phyloP scores from a whole-genome alignment of 2,888 invertebrate genomes.

The Scaeva pyrastri region DNA sequence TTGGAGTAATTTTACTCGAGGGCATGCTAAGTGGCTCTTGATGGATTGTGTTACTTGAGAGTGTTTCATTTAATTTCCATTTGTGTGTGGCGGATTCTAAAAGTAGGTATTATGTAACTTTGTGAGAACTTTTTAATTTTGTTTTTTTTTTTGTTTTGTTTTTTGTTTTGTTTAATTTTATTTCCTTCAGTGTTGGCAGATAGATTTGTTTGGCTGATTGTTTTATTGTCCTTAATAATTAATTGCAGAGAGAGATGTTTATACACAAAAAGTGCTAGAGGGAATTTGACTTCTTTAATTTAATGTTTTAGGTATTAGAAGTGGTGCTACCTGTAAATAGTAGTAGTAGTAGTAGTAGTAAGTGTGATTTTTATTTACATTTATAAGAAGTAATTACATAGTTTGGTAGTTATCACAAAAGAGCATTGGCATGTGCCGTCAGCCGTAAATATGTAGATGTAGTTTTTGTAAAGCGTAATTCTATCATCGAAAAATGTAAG shows the following conservation, averaged over 20 bases:
- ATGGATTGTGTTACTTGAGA: slow-evolving; percentile 72
- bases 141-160: slow-evolving; percentile 37
- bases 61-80: slow-evolving; percentile 67
- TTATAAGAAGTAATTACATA: too few species aligned
- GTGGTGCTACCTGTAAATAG: too few species aligned
- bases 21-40: slow-evolving; percentile 71
- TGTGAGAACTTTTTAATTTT: slow-evolving; percentile 36
- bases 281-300: too few species aligned
- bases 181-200: slow-evolving; percentile 6
- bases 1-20: slow-evolving; percentile 73
- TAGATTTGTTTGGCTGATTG: slow-evolving; percentile 1
- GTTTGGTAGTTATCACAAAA: too few species aligned
- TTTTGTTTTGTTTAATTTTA: neutral
- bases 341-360: too few species aligned
- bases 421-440: too few species aligned
- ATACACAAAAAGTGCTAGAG: too few species aligned
- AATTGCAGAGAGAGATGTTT: neutral
- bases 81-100: slow-evolving; percentile 52
- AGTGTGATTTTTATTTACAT: too few species aligned
- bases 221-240: neutral
- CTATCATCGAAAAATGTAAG: too few species aligned
- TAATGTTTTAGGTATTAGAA: too few species aligned
- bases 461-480: too few species aligned
- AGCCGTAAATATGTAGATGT: too few species aligned
- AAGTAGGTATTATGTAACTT: neutral